Evolutionary conservation across 1,140 invertebrate species (phyloP).

Genomic region (Diachasma alloeum): DNA sequence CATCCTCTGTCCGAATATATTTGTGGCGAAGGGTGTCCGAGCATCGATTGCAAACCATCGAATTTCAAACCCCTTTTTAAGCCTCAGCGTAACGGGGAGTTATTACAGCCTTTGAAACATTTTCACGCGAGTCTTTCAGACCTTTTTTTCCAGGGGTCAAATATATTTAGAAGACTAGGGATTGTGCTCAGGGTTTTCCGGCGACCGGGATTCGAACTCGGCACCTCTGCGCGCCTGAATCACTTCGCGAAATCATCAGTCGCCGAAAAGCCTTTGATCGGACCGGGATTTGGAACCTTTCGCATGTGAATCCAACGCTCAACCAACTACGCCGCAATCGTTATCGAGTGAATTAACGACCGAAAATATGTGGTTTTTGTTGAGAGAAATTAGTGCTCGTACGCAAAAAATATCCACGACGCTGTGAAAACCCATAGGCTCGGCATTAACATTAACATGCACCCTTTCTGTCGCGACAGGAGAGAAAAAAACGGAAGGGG

Average conservation of each 20-base stretch:
- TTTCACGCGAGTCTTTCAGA: background rate
- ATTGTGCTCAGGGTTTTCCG: no score
- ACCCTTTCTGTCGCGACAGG: background rate
- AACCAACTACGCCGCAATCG: no score
- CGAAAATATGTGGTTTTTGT: background rate
- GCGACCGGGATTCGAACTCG: no score
- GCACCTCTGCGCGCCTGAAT: no score
- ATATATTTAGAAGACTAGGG: no score
- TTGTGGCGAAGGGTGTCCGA: constrained; percentile 12
- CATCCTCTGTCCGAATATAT: background rate
- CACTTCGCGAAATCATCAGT: no score
- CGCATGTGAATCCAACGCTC: no score
- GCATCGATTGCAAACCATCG: constrained; percentile 5
- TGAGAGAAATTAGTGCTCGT: background rate
- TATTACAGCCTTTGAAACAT: background rate
- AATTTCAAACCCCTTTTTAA: background rate
- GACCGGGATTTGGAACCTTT: no score
- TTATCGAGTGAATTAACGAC: background rate
- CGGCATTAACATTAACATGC: background rate
- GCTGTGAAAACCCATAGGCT: background rate
- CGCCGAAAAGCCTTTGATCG: no score
- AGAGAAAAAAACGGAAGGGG: background rate
- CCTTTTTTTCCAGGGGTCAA: no score
- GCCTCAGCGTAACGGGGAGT: background rate
- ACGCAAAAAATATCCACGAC: background rate